phyloP scores from a whole-genome alignment of 2,797 vertebrate species.

The Enteromius thamalakanensis region DNA sequence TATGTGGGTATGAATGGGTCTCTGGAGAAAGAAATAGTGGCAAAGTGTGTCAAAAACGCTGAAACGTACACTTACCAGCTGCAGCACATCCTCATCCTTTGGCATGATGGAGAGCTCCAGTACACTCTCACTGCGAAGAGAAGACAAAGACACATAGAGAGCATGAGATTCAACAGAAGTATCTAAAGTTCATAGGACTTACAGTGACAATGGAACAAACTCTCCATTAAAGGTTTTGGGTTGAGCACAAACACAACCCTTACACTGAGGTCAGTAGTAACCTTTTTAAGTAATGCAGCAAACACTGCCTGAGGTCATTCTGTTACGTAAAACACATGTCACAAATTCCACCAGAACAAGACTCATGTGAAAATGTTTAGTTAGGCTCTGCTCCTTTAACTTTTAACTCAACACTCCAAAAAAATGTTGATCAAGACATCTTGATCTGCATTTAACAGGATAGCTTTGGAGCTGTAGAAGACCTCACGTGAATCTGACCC shows the following conservation, averaged over 20 bases:
- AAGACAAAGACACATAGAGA: conserved; percentile 4
- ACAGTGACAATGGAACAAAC: not conserved
- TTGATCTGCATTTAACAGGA: conserved; percentile 6
- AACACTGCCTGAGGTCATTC: conserved; percentile 37
- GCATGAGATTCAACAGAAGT: not conserved
- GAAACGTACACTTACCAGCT: conserved; percentile 88
- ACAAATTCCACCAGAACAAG: conserved; percentile 16
- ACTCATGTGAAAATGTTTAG: not conserved
- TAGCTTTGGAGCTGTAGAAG: not conserved
- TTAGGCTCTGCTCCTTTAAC: not conserved
- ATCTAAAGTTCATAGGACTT: not conserved
- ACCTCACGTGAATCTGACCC: not conserved
- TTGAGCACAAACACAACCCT: not conserved
- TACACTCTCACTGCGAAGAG: conserved; percentile 82
- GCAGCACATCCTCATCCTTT: conserved; percentile 96
- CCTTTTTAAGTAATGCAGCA: conserved; percentile 8
- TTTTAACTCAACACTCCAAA: conserved; percentile 4
- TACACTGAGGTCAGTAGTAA: not conserved
- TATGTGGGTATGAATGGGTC: not conserved
- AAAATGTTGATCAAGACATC: not conserved
- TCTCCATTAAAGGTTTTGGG: conserved; percentile 6
- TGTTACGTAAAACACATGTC: conserved; percentile 37
- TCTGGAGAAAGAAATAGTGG: not conserved
- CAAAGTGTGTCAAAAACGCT: conserved; percentile 55
- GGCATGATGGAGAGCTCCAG: conserved; percentile 98